phyloP scores from a whole-genome alignment of 1,140 invertebrate genomes.

The Caenorhabditis latens region DNA sequence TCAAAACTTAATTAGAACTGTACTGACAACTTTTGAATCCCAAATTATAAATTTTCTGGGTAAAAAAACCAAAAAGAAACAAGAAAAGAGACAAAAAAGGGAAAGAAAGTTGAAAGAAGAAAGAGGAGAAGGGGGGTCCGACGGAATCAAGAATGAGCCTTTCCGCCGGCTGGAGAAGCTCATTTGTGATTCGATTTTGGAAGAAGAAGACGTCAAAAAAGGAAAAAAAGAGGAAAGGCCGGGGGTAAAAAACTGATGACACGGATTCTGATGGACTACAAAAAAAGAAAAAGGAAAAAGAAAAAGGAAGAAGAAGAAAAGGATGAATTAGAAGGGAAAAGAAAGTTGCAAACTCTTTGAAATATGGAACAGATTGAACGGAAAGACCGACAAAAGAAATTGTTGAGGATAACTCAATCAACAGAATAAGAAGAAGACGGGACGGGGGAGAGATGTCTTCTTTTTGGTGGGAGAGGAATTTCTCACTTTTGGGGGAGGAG shows the following conservation, averaged over 20 bases:
- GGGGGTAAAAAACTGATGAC: neutral
- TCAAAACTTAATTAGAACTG: no score
- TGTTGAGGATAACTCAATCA: constrained; percentile 33
- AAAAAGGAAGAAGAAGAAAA: neutral
- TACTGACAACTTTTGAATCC: neutral
- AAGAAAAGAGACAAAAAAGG: constrained; percentile 19
- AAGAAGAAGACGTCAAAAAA: constrained; percentile 29
- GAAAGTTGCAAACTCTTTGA: no score
- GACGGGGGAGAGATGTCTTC: no score
- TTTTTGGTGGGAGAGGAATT: neutral
- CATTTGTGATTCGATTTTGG: constrained; percentile 55
- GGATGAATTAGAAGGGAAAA: neutral
- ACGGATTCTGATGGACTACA: neutral
- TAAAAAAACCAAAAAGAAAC: neutral
- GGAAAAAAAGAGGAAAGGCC: neutral
- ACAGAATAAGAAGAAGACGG: neutral
- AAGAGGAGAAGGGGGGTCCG: constrained; percentile 2
- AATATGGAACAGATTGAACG: constrained; percentile 1
- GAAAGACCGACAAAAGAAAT: neutral
- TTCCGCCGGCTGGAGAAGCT: constrained; percentile 41
- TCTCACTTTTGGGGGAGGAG: neutral
- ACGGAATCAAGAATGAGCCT: constrained; percentile 50
- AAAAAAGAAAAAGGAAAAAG: neutral
- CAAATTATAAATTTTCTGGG: neutral
- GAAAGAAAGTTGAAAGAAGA: constrained; percentile 6